Conservation (phyloP, 1,140 invertebrate species). For the Argopecten irradians region DNA sequence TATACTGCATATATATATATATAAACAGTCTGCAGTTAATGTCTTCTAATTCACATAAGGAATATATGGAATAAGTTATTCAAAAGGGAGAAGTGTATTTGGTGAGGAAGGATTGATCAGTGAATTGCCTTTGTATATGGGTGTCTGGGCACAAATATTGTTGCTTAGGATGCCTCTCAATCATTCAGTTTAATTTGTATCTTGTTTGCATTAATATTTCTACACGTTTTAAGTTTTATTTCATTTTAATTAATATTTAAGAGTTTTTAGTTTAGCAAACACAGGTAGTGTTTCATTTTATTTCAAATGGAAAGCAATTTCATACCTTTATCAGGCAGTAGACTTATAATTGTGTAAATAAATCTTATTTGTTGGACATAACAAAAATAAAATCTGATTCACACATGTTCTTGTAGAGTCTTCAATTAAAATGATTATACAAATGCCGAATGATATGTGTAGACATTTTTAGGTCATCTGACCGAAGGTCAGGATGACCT, state of each 20-base stretch:
- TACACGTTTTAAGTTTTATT: constrained; percentile 18
- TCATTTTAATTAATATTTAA: constrained; percentile 20
- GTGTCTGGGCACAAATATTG: constrained; percentile 14
- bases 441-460: too few species aligned
- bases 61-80: constrained; percentile 18
- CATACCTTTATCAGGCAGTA: constrained; percentile 16
- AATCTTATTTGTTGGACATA: constrained; percentile 22
- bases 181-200: constrained; percentile 19
- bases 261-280: constrained; percentile 17
- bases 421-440: too few species aligned
- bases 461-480: too few species aligned
- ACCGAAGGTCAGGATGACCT: too few species aligned
- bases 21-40: not conserved
- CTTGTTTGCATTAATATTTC: constrained; percentile 23
- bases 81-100: not conserved
- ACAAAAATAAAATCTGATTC: constrained; percentile 19
- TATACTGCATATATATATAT: not conserved
- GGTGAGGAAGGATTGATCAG: constrained; percentile 14
- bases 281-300: constrained; percentile 12
- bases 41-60: not conserved
- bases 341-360: constrained; percentile 12
- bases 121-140: constrained; percentile 21
- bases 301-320: not conserved
- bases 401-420: not conserved
- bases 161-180: constrained; percentile 9